Base-by-base conservation (phyloP, 2,888 invertebrate genomes). In the Rhogogaster chlorosoma region DNA sequence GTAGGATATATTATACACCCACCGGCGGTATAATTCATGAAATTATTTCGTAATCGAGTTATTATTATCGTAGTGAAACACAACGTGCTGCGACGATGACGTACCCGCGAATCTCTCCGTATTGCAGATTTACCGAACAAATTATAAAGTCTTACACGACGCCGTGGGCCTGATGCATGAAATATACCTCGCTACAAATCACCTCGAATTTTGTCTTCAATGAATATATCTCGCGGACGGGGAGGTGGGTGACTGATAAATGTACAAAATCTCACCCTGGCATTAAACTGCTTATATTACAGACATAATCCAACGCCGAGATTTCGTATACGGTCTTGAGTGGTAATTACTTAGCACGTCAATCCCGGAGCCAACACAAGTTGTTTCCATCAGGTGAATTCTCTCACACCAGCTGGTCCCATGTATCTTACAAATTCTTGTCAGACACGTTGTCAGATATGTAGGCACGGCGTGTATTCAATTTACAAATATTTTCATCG, bases 321-420 rank as follows among this genome's bases (percentile, higher is more conserved):
- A 77, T 77, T 77, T 18, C 77, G 49, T 29, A n/a, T n/a, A 77
- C 77, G 53, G 29, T 77, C 77, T 32, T 53, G 53, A 77, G 77
- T 53, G 77, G 49, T 77, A 18, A 77, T 77, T 77, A 77, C 77
- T 73, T 77, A 77, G 53, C 45, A 53, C 77, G 45, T 77, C 77
- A 77, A 77, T 77, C 77, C 32, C 32, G n/a, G 1, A 29, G 77
- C 53, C 18, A 18, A 45, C 12, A 45, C 15, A 45, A 77, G 77
- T 77, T 77, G 77, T 77, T 77, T 77, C 71, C 42, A 10, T 49
- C 49, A 32, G n/a, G 29, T 49, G 18, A 53, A 77, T 77, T 53
- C 29, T 15, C 53, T 29, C 32, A 1, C 45, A 18, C 53, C n/a
- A n/a, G n/a, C 53, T 49, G 15, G 26, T 49, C 18, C 29, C 18